Percentiles rank a stretch among this genome's conserved stretches.
Evolutionary conservation across 2,888 invertebrate genomes (phyloP).

Genomic region (Cancer borealis): DNA sequence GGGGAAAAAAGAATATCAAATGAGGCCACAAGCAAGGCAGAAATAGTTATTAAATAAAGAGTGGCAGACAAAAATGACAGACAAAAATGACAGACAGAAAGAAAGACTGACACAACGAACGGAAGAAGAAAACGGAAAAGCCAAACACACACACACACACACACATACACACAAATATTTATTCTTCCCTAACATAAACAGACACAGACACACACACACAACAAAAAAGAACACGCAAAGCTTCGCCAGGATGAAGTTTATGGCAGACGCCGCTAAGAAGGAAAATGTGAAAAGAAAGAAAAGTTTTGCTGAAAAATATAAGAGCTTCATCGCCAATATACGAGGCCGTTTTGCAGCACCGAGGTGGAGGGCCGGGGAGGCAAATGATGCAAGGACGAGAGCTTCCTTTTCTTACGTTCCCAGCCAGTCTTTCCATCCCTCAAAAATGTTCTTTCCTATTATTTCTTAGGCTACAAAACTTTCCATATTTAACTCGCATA

Average conservation of each 20-base stretch:
- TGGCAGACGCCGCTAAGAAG: slow-evolving; percentile 9
- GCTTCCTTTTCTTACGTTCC: not conserved
- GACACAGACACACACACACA: not conserved
- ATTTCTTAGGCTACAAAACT: not conserved
- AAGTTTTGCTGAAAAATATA: not conserved
- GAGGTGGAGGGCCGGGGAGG: too few relatives aligned
- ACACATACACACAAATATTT: not conserved
- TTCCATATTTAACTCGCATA: not conserved
- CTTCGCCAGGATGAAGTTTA: not conserved
- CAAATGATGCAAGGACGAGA: too few relatives aligned
- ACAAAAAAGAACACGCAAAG: not conserved
- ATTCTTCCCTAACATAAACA: not conserved
- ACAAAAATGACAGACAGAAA: not conserved
- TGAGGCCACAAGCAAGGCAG: not conserved
- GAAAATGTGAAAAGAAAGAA: slow-evolving; percentile 11
- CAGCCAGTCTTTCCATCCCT: not conserved
- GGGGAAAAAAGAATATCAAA: not conserved
- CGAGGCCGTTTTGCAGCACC: not conserved
- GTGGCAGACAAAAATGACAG: not conserved
- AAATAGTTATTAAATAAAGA: not conserved
- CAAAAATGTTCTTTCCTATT: not conserved
- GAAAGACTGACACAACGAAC: not conserved
- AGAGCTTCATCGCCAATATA: not conserved
- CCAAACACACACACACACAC: not conserved
- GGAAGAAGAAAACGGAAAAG: not conserved